Percentiles rank a stretch among this genome's conserved stretches.
These are phyloP conservation scores for Nomada goodeniana DNA, from an alignment of 2,888 invertebrate species.

Conservation along the genomic window DNA sequence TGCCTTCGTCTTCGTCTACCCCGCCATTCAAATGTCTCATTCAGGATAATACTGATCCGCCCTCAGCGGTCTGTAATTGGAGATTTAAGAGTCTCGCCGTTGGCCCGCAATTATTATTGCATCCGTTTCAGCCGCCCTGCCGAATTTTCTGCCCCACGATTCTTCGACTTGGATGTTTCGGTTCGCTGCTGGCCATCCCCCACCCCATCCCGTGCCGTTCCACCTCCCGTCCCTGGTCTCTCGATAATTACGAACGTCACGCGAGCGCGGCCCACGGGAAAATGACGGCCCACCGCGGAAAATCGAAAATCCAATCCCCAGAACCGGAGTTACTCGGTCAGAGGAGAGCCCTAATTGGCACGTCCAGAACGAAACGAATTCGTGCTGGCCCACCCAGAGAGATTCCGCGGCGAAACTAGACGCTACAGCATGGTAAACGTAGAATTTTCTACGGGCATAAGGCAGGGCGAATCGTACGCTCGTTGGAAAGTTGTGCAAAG, in stretches of 20 bases:
- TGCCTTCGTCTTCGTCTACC: not conserved
- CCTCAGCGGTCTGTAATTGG: conserved; percentile 40
- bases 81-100: conserved; percentile 40
- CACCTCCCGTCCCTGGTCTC: conserved; percentile 2
- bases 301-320: conserved; percentile 25
- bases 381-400: not conserved
- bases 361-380: conserved; percentile 1
- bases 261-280: conserved; percentile 38
- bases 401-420: conserved; percentile 3
- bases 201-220: no score
- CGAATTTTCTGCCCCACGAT: conserved; percentile 47
- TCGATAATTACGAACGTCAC: conserved; percentile 59
- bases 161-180: conserved; percentile 29
- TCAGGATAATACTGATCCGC: conserved; percentile 9
- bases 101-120: conserved; percentile 47
- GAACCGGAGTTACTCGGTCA: conserved; percentile 26
- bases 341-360: conserved; percentile 45
- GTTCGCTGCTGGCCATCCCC: not conserved
- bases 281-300: conserved; percentile 39
- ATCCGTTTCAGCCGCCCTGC: conserved; percentile 48
- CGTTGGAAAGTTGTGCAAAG: no score
- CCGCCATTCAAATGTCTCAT: conserved; percentile 7
- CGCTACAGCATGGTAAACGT: not conserved
- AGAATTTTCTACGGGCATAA: not conserved
- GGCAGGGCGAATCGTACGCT: no score